A percentile compares a stretch with the other conserved stretches of the same genome.
phyloP scores from a whole-genome alignment of 2,797 vertebrate species.

The Micrastur ruficollis region DNA sequence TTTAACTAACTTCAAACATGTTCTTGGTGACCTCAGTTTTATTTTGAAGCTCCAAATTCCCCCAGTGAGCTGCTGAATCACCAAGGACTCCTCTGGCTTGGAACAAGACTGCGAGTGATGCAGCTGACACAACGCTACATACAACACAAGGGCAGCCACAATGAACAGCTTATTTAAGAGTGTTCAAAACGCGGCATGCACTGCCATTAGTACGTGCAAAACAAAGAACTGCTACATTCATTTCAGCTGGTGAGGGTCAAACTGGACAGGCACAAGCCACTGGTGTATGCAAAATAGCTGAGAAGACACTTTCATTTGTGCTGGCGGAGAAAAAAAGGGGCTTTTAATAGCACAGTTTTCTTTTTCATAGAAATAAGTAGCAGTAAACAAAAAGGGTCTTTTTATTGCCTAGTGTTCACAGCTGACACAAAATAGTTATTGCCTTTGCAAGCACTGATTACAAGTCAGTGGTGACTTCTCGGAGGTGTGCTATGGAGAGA shows the following conservation, averaged over 20 bases:
- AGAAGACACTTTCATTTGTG: neutral
- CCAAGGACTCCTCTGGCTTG: neutral
- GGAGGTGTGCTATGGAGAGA: neutral
- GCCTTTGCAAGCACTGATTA: neutral
- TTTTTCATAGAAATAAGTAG: neutral
- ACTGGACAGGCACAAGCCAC: neutral
- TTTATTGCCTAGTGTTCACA: neutral
- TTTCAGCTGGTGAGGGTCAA: neutral
- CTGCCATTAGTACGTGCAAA: neutral
- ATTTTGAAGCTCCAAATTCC: neutral
- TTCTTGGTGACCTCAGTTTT: neutral
- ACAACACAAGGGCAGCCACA: neutral
- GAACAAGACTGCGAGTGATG: neutral
- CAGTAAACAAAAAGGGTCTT: constrained; percentile 15
- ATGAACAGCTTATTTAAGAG: neutral
- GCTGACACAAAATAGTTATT: neutral
- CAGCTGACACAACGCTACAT: neutral
- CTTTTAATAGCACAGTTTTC: neutral
- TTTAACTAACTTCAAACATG: neutral
- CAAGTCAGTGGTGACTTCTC: neutral
- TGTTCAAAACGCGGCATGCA: rapidly evolving
- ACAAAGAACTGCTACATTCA: constrained; percentile 18
- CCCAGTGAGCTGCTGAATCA: neutral
- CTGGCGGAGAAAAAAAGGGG: neutral
- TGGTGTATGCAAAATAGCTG: neutral